Evolutionary conservation across 1,140 invertebrate genomes (phyloP).

Genomic region (Lasioglossum baleicum): DNA sequence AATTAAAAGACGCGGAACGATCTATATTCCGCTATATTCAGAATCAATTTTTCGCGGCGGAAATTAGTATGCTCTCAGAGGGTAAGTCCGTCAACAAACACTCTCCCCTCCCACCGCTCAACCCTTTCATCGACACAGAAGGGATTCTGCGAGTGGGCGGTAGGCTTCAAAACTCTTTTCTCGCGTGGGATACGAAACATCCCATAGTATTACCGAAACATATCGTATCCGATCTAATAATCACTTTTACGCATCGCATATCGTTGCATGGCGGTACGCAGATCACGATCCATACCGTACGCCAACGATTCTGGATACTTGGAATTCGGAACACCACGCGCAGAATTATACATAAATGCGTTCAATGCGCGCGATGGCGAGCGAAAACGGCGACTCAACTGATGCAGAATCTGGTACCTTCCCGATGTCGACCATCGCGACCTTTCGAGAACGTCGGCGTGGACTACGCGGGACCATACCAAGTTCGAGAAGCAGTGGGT

Average conservation of each 20-base stretch:
- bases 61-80: neutral
- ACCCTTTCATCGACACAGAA: neutral
- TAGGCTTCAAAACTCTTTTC: neutral
- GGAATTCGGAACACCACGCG: neutral
- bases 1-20: no score
- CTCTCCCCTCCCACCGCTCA: neutral
- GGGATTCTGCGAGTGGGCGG: slow-evolving; percentile 4
- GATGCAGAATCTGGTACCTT: neutral
- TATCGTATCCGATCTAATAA: neutral
- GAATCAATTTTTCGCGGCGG: neutral
- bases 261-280: neutral
- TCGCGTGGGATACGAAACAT: neutral
- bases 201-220: neutral
- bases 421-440: neutral
- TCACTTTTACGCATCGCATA: neutral
- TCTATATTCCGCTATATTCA: no score
- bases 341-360: neutral
- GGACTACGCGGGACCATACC: neutral
- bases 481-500: no score
- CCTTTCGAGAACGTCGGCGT: neutral
- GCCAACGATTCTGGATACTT: neutral
- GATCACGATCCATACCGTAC: neutral
- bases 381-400: neutral
- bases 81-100: neutral
- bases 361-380: neutral